Evolutionary conservation across 2,797 vertebrate species (phyloP), one percentile per base, ranked within the genome.

Genomic region (Vipera ursinii): DNA sequence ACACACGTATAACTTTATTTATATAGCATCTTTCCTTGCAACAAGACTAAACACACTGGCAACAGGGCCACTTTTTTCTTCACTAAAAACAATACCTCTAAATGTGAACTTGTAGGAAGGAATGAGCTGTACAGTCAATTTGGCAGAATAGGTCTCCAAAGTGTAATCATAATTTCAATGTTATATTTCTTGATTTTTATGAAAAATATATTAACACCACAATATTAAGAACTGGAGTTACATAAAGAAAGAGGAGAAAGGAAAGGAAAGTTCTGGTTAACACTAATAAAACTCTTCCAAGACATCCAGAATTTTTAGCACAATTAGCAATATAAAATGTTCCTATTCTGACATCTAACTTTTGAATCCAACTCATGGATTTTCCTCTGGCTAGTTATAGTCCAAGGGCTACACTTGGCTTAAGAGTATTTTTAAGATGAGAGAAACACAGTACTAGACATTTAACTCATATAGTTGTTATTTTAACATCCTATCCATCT

Each of bases 41-140:
- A 48, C 56, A 53, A 73, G 15, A 59, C 14, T 57, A 87, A 57
- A 82, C 73, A 85, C 24, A 69, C 9, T 87, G 51, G 48, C 48
- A 91, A 86, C 59, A 86, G 48, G 48, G 26, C 22, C 88, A 60
- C n/a, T 86, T 92, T 89, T 78, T 91, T 91, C 73, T 61, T 91
- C 61, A 20, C 26, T 28, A 28, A 59, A 89, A 63, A 15, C 26
- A 91, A 55, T 17, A 86, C 28, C 12, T 61, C 87, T 89, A 65
- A 44, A 56, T 51, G 32, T 32, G 14, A 89, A 78, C 51, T 89
- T 89, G 22, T 88, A 56, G 14, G n/a, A 65, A 92, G 69, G 57
- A 44, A 32, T 53, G 20, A 92, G 20, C 59, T 60, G 28, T 15
- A 78, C 4, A 89, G 15, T 0, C 60, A 65, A 65, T 56, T 89